Evolutionary conservation across 2,888 invertebrate genomes (phyloP), one percentile per base, ranked within the genome.

Genomic region (Tethea ocularis): DNA sequence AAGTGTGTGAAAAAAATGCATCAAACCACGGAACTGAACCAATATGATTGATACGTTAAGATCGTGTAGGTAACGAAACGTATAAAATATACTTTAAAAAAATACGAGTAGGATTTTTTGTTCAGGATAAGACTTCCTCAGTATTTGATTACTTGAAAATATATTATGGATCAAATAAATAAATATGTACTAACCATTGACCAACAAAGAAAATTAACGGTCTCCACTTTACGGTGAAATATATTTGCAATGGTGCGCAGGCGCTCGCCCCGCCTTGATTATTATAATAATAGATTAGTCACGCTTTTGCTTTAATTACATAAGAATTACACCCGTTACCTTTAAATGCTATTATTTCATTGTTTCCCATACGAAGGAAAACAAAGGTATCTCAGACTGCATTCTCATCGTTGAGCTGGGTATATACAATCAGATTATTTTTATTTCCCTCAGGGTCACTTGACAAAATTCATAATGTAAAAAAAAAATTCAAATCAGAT

Each of bases 281-380:
- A 2, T 51, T 56, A 33, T 2, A 7, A 20, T 36, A 46, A 56
- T 13, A 46, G 38, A 57, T 59, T 52, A 52, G 58, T 63, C 63
- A 63, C 60, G 63, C 63, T 57, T 52, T 57, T 57, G 60, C 55
- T 57, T 58, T 26, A 54, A 57, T 61, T 59, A 55, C 46, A 29
- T 29, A 29, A 20, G 17, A 36, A 54, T 22, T 13, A 15, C 33
- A 54, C 13, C 15, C 33, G 33, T 33, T 54, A 54, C n/a, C 11
- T 36, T 5, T 36, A 11, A 33, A 33, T 22, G 15, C 17, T 36
- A 33, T 33, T 4, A 20, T 33, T 33, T 22, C 33, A 54, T 54
- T 54, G 54, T 54, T 46, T 54, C 33, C 22, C 54, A 17, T 36
- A 33, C 29, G 11, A 22, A 22, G 36, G 13, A 22, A 17, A 13